Evolutionary conservation across 2,888 invertebrate species (phyloP).

Genomic region (Parasteatoda lunata): DNA sequence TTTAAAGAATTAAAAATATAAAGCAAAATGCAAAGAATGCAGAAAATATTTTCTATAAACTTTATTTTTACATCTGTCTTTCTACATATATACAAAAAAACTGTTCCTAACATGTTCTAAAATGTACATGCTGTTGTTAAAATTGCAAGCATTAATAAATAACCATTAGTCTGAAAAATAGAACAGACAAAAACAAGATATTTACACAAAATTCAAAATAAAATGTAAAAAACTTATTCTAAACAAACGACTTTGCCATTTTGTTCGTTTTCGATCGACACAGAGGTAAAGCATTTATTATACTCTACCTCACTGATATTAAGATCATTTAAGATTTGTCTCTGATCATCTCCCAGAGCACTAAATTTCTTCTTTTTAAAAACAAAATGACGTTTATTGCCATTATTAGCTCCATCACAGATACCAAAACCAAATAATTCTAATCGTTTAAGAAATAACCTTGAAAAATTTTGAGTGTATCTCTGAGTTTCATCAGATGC

Average conservation of each 20-base stretch:
- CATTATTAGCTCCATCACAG: conserved; percentile 43
- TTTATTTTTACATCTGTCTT: too few species aligned
- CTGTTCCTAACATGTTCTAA: too few species aligned
- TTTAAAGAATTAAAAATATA: too few species aligned
- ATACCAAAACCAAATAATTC: conserved; percentile 57
- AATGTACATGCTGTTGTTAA: too few species aligned
- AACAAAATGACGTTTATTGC: conserved; percentile 35
- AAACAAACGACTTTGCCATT: conserved; percentile 55
- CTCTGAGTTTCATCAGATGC: conserved; percentile 32
- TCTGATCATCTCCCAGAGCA: conserved; percentile 37
- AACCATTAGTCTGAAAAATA: too few species aligned
- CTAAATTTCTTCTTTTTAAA: conserved; percentile 61
- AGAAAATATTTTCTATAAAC: too few species aligned
- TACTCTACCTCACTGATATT: conserved; percentile 49
- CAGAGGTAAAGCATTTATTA: conserved; percentile 48
- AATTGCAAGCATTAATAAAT: too few species aligned
- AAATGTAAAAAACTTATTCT: conserved; percentile 31
- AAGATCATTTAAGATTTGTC: conserved; percentile 29
- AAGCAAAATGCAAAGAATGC: too few species aligned
- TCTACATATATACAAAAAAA: too few species aligned
- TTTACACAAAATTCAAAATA: too few species aligned
- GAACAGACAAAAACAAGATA: too few species aligned
- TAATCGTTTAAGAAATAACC: conserved; percentile 43
- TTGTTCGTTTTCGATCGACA: conserved; percentile 6
- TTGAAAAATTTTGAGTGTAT: conserved; percentile 41